Percentiles rank a stretch among this genome's conserved stretches.
phyloP scores from a whole-genome alignment of 1,140 invertebrate genomes.

The Dendrolimus kikuchii region DNA sequence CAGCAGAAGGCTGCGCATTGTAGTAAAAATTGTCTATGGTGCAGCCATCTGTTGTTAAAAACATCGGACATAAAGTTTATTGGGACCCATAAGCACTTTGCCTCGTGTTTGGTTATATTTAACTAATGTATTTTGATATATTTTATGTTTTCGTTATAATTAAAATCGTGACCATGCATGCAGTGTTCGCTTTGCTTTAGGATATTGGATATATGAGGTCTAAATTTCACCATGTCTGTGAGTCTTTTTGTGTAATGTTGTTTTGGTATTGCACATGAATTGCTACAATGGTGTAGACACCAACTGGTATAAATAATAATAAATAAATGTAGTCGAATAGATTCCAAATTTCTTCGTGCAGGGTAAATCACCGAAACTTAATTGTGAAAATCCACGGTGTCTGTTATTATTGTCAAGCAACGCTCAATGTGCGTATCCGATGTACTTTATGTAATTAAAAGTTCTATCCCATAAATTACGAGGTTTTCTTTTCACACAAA shows the following conservation, averaged over 20 bases:
- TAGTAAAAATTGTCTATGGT: too few species aligned
- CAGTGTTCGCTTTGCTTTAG: too few species aligned
- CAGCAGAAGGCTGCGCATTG: too few species aligned
- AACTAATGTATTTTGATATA: too few species aligned
- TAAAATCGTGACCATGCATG: too few species aligned
- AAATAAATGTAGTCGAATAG: conserved; percentile 35
- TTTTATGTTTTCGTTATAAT: too few species aligned
- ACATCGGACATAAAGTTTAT: too few species aligned
- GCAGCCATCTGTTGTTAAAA: too few species aligned
- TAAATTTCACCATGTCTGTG: not conserved
- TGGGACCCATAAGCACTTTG: too few species aligned
- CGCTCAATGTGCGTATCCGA: conserved; percentile 31
- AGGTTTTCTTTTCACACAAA: not conserved
- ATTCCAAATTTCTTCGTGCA: conserved; percentile 68
- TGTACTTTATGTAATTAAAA: conserved; percentile 31
- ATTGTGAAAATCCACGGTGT: conserved; percentile 11
- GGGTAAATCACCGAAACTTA: conserved; percentile 45
- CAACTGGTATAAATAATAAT: conserved; percentile 18
- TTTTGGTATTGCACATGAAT: conserved; percentile 6
- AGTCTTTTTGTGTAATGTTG: not conserved
- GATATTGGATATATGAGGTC: too few species aligned
- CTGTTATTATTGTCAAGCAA: conserved; percentile 24
- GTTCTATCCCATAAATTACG: conserved; percentile 10
- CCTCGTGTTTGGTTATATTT: too few species aligned
- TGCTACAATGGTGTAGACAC: conserved; percentile 34